phyloP scores from a whole-genome alignment of 2,888 invertebrate genomes.

The Tridacna gigas region DNA sequence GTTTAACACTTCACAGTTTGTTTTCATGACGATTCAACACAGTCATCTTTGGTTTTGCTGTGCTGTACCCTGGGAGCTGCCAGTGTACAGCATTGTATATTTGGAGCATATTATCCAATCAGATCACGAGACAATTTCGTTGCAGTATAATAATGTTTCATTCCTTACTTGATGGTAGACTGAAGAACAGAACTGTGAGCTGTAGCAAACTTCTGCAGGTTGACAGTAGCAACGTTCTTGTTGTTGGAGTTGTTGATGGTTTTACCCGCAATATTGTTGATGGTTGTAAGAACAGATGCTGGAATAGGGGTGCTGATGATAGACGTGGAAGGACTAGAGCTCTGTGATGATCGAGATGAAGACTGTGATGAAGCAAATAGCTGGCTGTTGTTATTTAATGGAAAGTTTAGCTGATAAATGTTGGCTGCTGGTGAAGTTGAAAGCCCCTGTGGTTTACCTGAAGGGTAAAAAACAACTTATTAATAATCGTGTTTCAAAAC shows the following conservation, averaged over 20 bases:
- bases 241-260: conserved; percentile 50
- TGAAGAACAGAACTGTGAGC: conserved; percentile 70
- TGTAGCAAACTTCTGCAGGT: conserved; percentile 66
- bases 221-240: conserved; percentile 47
- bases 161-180: conserved; percentile 73
- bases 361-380: conserved; percentile 44
- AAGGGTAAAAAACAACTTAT: neutral
- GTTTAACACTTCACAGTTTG: too few relatives aligned
- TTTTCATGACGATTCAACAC: too few relatives aligned
- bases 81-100: too few relatives aligned
- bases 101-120: too few relatives aligned
- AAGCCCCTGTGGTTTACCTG: conserved; percentile 80
- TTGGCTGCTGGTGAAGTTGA: conserved; percentile 83
- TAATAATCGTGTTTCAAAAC: too few relatives aligned
- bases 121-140: too few relatives aligned
- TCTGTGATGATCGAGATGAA: conserved; percentile 40
- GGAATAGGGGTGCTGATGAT: conserved; percentile 25
- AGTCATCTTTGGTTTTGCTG: too few relatives aligned
- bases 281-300: conserved; percentile 57
- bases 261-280: conserved; percentile 60
- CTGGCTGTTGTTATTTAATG: conserved; percentile 69
- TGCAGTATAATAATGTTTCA: neutral
- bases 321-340: conserved; percentile 47
- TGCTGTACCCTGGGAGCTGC: too few relatives aligned
- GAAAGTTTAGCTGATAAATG: conserved; percentile 83